Evolutionary conservation across 2,888 invertebrate genomes (phyloP), one percentile per base, ranked within the genome.

Genomic region (Leptopilina syphax): DNA sequence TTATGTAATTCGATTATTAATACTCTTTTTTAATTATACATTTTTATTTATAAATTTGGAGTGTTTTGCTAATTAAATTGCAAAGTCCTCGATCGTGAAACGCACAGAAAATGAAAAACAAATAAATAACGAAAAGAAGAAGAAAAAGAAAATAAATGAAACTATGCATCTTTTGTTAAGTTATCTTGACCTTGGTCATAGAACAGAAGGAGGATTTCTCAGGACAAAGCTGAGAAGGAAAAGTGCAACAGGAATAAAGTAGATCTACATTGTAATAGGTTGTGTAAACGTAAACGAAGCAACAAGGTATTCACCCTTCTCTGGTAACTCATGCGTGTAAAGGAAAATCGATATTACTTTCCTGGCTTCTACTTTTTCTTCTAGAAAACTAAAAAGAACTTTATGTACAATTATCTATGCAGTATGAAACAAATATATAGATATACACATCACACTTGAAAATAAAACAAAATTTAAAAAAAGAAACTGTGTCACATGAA

Each of bases 251-350:
- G 70, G 27, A 70, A 27, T 70, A 54, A 54, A 54, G 27, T 70
- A 70, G 70, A 70, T 70, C 54, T 70, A 70, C 54, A 70, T 54
- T 70, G 70, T 70, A 70, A 70, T 70, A 70, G 70, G 24, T 70
- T 70, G 70, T 70, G 54, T 70, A 70, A 70, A 70, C 70, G 54
- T 54, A 70, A 70, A 70, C 50, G 70, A 70, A 70, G 54, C 70
- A 70, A 54, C 70, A 70, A 70, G 70, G 70, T 70, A 70, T 54
- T 70, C 70, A 70, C 70, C 54, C 70, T 70, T 54, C 54, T 70
- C 70, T 70, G 13, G 70, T 50, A 70, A 63, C 63, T 70, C 70
- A 70, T 70, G 70, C 50, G 54, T 70, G 70, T 54, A 54, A 70
- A 54, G 54, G 24, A 70, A 27, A 70, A 70, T 54, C 54, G 54